Evolutionary conservation across 2,888 invertebrate species (phyloP).

Genomic region (Callimorpha dominula): DNA sequence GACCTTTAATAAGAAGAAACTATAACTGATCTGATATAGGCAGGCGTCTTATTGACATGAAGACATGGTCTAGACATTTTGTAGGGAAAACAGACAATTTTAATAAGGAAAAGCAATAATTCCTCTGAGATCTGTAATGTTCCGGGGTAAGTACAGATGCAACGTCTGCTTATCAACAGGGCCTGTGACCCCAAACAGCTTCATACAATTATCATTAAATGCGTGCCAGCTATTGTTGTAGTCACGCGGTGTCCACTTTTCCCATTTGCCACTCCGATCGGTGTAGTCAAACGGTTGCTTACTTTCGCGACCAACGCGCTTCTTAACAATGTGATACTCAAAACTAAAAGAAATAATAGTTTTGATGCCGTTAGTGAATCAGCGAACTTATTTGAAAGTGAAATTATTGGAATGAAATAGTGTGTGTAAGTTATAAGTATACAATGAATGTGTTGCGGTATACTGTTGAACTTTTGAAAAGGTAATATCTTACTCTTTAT

Average conservation of each 20-base stretch:
- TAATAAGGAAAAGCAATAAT: neutral
- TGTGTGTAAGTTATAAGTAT: constrained; percentile 35
- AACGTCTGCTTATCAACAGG: constrained; percentile 42
- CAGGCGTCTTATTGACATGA: neutral
- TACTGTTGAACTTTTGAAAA: constrained; percentile 65
- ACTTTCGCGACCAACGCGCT: constrained; percentile 71
- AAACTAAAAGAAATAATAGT: constrained; percentile 32
- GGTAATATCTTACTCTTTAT: constrained; percentile 32
- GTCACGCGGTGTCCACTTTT: constrained; percentile 65
- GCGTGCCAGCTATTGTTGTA: constrained; percentile 62
- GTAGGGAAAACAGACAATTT: neutral
- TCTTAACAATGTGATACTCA: constrained; percentile 41
- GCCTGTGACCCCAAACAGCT: constrained; percentile 42
- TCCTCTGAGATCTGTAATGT: neutral
- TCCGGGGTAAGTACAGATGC: neutral
- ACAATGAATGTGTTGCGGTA: constrained; percentile 57
- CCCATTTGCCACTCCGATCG: constrained; percentile 55
- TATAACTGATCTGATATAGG: neutral
- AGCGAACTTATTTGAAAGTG: constrained; percentile 29
- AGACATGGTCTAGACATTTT: neutral
- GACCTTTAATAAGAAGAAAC: neutral
- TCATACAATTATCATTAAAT: constrained; percentile 40
- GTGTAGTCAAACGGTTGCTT: constrained; percentile 66
- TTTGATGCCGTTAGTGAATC: constrained; percentile 12
- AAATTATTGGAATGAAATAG: constrained; percentile 5